Evolutionary conservation across 2,113 vertebrate species (phyloP), one percentile per base, ranked within the genome.

Genomic region (Lagopus muta): DNA sequence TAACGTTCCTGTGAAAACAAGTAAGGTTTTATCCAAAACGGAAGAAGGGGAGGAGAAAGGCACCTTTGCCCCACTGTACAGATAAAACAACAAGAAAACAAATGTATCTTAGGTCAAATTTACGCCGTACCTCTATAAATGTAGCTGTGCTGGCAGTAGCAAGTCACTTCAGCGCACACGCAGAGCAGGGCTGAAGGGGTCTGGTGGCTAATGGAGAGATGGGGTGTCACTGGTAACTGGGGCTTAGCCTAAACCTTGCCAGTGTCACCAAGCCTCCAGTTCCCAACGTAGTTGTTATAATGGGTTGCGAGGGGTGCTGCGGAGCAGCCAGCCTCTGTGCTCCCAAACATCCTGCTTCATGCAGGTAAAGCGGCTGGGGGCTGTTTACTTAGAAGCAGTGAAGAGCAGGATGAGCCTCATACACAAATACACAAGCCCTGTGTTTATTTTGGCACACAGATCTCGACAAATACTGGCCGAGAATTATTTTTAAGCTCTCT

Each of bases 1-100:
- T 97, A 97, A 97, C 96, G 95, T 97, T 97, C 94, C 94, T 96
- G 82, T 95, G 97, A 97, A 98, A 98, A 97, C 93, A 97, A 97
- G 96, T 81, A 94, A 93, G 84, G 71, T 95, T 96, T 97, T 97
- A 97, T 97, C 92, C 91, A 89, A 97, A 97, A 89, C 94, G 92
- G 91, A 95, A 94, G 91, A 84, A 94, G 80, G 84, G 89, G 65
- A 91, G 84, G 67, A 89, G 88, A 93, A 91, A 93, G 86, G 90
- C 78, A 94, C 82, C 76, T 97, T 96, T 96, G 86, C 75, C 87
- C 88, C 91, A 76, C 82, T 82, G 90, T 88, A 86, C 89, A 89
- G 92, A 82, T 93, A 95, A 95, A 94, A 86, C 67, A 85, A 79
- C 71, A 77, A 88, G 14, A 85, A 94, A 86, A 65, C 86, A 86